These are phyloP conservation scores for Dryocosmus kuriphilus DNA, from an alignment of 2,888 invertebrate species.

Conservation along the genomic window DNA sequence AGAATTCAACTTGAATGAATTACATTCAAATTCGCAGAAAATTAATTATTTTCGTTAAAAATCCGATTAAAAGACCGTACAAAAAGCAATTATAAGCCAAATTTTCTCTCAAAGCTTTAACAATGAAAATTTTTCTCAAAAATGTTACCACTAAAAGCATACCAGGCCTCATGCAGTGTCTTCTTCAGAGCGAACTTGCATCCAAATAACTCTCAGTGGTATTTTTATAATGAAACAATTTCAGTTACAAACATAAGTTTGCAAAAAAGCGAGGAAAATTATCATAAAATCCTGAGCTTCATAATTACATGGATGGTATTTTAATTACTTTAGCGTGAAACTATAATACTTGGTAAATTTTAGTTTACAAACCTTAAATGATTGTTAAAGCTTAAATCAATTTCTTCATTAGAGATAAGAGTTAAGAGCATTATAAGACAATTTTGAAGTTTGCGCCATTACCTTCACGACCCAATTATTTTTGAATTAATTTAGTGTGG, in stretches of 20 bases:
- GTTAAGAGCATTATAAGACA: not conserved
- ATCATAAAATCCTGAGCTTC: constrained; percentile 28
- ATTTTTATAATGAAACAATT: constrained; percentile 38
- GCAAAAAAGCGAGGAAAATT: constrained; percentile 17
- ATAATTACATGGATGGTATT: constrained; percentile 33
- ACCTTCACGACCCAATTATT: not conserved
- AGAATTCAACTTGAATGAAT: no score
- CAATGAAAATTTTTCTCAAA: not conserved
- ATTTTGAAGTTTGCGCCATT: not conserved
- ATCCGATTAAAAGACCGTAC: no score
- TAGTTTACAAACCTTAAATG: constrained; percentile 10
- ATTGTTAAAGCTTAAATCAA: constrained; percentile 15
- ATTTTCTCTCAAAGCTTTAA: not conserved
- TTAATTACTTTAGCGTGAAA: constrained; percentile 19
- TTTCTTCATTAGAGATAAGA: not conserved
- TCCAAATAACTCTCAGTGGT: not conserved
- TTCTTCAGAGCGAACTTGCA: not conserved
- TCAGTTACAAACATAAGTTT: constrained; percentile 20
- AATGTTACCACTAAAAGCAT: not conserved
- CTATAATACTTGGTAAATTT: constrained; percentile 28
- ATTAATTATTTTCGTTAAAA: no score
- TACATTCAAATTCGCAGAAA: no score
- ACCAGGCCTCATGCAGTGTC: not conserved
- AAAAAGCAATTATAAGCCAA: no score
- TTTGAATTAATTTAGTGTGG: not conserved